Evolutionary conservation across 2,113 vertebrate genomes (phyloP), one percentile per base, ranked within the genome.

Genomic region (Boulengerochromis microlepis): DNA sequence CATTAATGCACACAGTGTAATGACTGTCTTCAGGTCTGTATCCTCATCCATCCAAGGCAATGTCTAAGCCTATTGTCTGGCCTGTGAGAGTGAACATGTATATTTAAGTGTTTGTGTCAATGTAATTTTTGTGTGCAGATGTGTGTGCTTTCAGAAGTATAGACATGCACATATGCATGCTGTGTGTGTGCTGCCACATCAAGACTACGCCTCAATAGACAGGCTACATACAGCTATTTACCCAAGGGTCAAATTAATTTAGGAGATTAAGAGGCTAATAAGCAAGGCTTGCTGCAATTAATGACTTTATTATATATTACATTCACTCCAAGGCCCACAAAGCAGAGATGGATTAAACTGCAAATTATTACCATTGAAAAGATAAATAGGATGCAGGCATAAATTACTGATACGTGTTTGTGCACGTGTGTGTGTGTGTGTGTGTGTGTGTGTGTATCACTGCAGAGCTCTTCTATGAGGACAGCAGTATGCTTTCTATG

Each of bases 251-350:
- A 81, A 81, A 92, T 89, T 91, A 91, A 94, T 92, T 92, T 89
- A 74, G 59, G 69, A 86, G 92, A 93, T 95, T 91, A 93, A 91
- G 83, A 81, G 16, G 61, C 80, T 93, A 93, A 92, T 93, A 90
- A 86, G 53, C 53, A 61, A 52, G 86, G 78, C 85, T 90, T 91
- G 88, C 81, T 82, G 15, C 22, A 74, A 74, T 74, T 74, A 74
- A 89, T 92, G 80, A 86, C 29, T 88, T 54, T 15, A 61, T 84
- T 50, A 83, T 90, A 66, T 45, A 85, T 80, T 80, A 59, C 29
- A 29, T 89, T 86, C 7, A 82, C 33, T 87, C 31, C 15, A 5
- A 88, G 59, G 33, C 22, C 31, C 10, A 61, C 82, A 87, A 87
- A 88, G 71, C 69, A 86, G 18, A 88, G 42, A 74, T 19, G 15